Conservation (phyloP, 1,140 invertebrate genomes). For the Bombus consobrinus region DNA sequence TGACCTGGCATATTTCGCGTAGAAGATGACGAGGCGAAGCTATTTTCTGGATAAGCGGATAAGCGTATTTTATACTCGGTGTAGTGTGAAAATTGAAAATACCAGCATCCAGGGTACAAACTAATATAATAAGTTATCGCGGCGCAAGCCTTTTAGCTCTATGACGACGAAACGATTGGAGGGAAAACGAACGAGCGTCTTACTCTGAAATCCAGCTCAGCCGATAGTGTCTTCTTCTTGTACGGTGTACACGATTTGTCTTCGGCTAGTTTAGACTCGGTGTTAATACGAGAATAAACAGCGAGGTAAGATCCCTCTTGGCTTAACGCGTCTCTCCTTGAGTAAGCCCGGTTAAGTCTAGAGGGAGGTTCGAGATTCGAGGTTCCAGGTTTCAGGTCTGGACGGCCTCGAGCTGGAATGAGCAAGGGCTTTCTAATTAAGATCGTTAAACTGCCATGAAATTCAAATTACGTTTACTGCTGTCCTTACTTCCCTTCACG, state of each 20-base stretch:
- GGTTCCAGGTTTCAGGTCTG: conserved; percentile 67
- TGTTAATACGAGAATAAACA: conserved; percentile 73
- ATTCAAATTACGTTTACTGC: conserved; percentile 75
- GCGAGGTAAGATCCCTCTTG: conserved; percentile 69
- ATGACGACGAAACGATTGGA: conserved; percentile 10
- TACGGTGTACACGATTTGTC: conserved; percentile 69
- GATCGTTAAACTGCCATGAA: conserved; percentile 77
- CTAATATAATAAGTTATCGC: neutral
- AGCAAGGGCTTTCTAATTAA: conserved; percentile 76
- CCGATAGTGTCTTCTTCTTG: conserved; percentile 49
- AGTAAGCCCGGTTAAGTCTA: conserved; percentile 72
- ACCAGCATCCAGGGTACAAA: neutral
- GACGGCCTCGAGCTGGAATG: conserved; percentile 66
- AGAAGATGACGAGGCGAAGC: conserved; percentile 18
- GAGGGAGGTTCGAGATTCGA: conserved; percentile 72
- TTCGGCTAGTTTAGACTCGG: conserved; percentile 71
- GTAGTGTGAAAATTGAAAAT: conserved; percentile 49
- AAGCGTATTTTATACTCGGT: conserved; percentile 59
- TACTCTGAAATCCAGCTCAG: conserved; percentile 57
- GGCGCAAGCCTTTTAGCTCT: neutral
- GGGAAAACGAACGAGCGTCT: conserved; percentile 32
- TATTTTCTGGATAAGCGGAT: conserved; percentile 78
- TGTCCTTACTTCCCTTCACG: conserved; percentile 66
- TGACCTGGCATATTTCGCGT: conserved; percentile 27
- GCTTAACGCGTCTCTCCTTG: conserved; percentile 72